Evolutionary conservation across 2,888 invertebrate species (phyloP).

Genomic region (Lypha dubia): DNA sequence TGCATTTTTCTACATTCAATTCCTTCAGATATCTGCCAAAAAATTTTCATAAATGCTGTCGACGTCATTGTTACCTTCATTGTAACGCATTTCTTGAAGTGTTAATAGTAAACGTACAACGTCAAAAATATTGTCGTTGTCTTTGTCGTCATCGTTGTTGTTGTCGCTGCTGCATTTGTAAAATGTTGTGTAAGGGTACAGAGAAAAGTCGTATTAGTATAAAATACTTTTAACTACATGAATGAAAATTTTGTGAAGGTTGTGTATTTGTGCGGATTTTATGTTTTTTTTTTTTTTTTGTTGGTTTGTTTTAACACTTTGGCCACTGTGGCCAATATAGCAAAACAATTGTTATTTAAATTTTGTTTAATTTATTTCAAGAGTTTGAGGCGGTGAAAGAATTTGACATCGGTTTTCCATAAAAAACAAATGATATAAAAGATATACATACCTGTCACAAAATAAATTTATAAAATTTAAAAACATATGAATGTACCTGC

Average conservation of each 20-base stretch:
- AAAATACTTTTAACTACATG: constrained; percentile 38
- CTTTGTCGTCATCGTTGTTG: constrained; percentile 22
- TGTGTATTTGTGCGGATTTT: constrained; percentile 14
- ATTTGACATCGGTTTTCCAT: constrained; percentile 20
- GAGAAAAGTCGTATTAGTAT: constrained; percentile 23
- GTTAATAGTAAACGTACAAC: constrained; percentile 69
- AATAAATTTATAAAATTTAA: not conserved
- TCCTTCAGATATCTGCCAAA: constrained; percentile 17
- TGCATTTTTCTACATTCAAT: not conserved
- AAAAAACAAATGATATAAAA: not conserved
- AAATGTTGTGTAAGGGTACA: constrained; percentile 26
- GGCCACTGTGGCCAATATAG: constrained; percentile 45
- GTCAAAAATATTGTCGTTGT: constrained; percentile 47
- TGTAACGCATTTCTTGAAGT: constrained; percentile 52
- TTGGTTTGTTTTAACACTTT: constrained; percentile 49
- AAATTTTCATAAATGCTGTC: constrained; percentile 40
- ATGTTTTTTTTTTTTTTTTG: too few species aligned
- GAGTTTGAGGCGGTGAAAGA: not conserved
- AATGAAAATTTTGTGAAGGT: constrained; percentile 59
- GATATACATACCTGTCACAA: constrained; percentile 33
- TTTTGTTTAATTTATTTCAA: constrained; percentile 13
- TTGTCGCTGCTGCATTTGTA: constrained; percentile 22
- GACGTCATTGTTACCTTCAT: constrained; percentile 45
- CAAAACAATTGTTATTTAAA: constrained; percentile 41
- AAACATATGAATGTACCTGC: too few species aligned